Evolutionary conservation across 2,113 vertebrate species (phyloP).

Genomic region (human): GRCh38 chr1:95355501-95356000

Average conservation of each 20-base stretch:
- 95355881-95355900: conserved; percentile 23
- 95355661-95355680: background rate
- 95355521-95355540: background rate
- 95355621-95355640: background rate
- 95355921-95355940: conserved; percentile 39
- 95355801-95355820: conserved; percentile 21
- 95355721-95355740: background rate
- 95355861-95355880: conserved; percentile 39
- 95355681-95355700: background rate
- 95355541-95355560: background rate
- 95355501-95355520: background rate
- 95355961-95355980: conserved; percentile 68
- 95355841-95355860: conserved; percentile 43
- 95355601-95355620: background rate
- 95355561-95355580: background rate
- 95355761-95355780: conserved; percentile 23
- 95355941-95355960: conserved; percentile 62
- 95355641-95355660: background rate
- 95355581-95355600: background rate
- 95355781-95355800: background rate
- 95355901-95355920: conserved; percentile 60
- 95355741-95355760: background rate
- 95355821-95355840: conserved; percentile 55
- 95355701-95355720: background rate
- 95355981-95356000: conserved; percentile 69